phyloP scores from a whole-genome alignment of 1,140 invertebrate genomes.

The Euura lappo region DNA sequence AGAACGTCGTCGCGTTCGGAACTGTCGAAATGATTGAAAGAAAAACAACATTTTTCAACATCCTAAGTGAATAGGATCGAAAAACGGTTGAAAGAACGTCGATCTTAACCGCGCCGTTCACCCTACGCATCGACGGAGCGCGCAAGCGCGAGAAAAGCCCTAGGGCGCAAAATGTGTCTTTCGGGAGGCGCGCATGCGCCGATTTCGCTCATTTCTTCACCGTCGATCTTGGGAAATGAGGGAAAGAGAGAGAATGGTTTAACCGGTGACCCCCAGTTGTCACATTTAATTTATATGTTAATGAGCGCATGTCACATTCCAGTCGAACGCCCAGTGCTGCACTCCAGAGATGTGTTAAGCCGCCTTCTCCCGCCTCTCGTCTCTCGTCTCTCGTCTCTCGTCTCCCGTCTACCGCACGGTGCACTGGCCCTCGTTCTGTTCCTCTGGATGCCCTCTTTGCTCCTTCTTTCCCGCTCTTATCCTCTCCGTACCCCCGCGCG shows the following conservation, averaged over 20 bases:
- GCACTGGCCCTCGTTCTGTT: neutral
- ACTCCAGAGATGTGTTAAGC: slow-evolving; percentile 24
- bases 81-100: too few relatives aligned
- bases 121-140: too few relatives aligned
- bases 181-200: too few relatives aligned
- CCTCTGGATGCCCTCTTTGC: slow-evolving; percentile 11
- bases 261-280: slow-evolving; percentile 40
- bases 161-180: too few relatives aligned
- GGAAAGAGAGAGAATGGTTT: slow-evolving; percentile 15
- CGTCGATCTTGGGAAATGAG: neutral
- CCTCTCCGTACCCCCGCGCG: slow-evolving; percentile 10
- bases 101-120: too few relatives aligned
- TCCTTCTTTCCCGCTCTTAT: slow-evolving; percentile 19
- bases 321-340: slow-evolving; percentile 13
- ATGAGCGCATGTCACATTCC: slow-evolving; percentile 45
- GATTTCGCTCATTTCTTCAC: too few relatives aligned
- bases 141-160: too few relatives aligned
- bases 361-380: slow-evolving; percentile 8
- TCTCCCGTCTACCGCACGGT: too few relatives aligned
- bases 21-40: too few relatives aligned
- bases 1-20: too few relatives aligned
- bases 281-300: slow-evolving; percentile 51
- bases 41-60: too few relatives aligned
- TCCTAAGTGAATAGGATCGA: too few relatives aligned
- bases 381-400: neutral